A percentile compares a stretch with the other conserved stretches of the same genome.
Evolutionary conservation across 2,113 vertebrate species (phyloP).

Genomic region (Propithecus coquereli): DNA sequence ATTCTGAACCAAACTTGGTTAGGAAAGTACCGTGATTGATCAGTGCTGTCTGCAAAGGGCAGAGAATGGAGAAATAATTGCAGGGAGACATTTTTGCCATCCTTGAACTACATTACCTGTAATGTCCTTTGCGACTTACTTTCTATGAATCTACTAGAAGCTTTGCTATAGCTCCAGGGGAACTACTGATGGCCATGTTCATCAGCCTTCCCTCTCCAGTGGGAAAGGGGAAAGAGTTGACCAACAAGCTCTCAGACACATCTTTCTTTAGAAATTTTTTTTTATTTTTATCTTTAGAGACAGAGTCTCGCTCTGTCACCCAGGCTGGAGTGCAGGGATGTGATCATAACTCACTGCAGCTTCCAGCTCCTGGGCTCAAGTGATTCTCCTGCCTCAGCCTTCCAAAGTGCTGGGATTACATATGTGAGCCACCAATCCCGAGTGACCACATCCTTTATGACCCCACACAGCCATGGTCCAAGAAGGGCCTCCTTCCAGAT

Average conservation of each 20-base stretch:
- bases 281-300: no score
- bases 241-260: not conserved
- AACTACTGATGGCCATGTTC: not conserved
- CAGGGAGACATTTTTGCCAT: not conserved
- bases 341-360: no score
- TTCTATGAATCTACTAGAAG: not conserved
- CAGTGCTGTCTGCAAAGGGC: not conserved
- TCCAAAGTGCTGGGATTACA: no score
- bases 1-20: not conserved
- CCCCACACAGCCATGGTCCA: not conserved
- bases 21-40: not conserved
- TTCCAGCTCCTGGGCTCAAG: no score
- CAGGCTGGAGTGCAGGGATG: no score
- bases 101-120: not conserved
- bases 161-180: not conserved
- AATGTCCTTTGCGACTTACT: not conserved
- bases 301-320: no score
- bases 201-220: not conserved
- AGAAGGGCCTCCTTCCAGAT: not conserved
- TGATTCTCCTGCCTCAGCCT: no score
- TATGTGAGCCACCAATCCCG: no score
- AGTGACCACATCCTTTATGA: not conserved
- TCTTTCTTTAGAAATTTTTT: no score
- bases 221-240: not conserved
- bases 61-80: not conserved